These are phyloP conservation scores for Selene dorsalis DNA, from an alignment of 2,797 vertebrate genomes.

Conservation along the genomic window DNA sequence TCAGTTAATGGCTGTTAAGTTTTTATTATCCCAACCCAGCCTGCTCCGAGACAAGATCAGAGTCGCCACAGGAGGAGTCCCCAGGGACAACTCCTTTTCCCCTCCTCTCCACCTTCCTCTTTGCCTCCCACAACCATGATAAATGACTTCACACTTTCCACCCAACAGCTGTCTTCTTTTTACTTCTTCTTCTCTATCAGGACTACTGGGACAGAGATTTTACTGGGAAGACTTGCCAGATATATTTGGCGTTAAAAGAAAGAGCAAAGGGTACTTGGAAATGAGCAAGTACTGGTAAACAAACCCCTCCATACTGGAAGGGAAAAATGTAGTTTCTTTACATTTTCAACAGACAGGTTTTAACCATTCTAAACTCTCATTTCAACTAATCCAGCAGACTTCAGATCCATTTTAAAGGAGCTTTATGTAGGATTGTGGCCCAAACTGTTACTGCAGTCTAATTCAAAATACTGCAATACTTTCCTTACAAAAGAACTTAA, in stretches of 20 bases:
- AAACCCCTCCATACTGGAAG: background rate
- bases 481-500: too few relatives aligned
- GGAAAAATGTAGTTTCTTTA: background rate
- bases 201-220: conserved; percentile 20
- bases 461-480: too few relatives aligned
- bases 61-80: conserved; percentile 69
- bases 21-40: conserved; percentile 72
- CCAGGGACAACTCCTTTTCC: conserved; percentile 57
- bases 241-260: conserved; percentile 48
- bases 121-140: conserved; percentile 63
- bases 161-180: conserved; percentile 62
- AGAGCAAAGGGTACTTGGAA: conserved; percentile 47
- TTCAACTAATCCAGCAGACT: background rate
- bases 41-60: conserved; percentile 68
- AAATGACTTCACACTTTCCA: conserved; percentile 71
- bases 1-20: conserved; percentile 68
- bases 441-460: too few relatives aligned
- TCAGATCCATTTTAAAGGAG: too few relatives aligned
- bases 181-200: conserved; percentile 28
- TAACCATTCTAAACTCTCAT: conserved; percentile 1
- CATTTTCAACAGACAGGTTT: background rate
- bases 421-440: too few relatives aligned
- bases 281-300: background rate
- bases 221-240: conserved; percentile 36
- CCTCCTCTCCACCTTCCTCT: conserved; percentile 37